Evolutionary conservation across 2,113 vertebrate species (phyloP).

Genomic region (Thamnophis sirtalis): DNA sequence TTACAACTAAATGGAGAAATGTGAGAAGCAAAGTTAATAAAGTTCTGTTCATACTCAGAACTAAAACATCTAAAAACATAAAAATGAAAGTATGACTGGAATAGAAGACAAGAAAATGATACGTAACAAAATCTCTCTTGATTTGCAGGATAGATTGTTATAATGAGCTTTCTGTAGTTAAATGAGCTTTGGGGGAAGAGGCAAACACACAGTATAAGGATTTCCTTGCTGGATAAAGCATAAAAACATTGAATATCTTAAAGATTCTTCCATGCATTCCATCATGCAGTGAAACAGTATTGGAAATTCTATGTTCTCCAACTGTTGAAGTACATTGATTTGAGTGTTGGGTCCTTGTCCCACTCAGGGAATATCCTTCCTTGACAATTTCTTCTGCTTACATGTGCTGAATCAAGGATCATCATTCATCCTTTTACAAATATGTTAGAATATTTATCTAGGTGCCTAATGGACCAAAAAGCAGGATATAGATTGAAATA

Average conservation of each 20-base stretch:
- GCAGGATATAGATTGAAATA: not conserved
- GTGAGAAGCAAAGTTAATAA: not conserved
- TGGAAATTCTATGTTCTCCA: not conserved
- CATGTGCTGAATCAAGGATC: not conserved
- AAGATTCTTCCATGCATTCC: not conserved
- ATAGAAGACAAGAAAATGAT: not conserved
- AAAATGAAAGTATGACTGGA: not conserved
- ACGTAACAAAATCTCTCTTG: not conserved
- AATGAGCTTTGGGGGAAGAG: too few relatives aligned
- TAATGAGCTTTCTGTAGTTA: not conserved
- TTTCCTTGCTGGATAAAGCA: not conserved
- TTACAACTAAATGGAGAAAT: not conserved
- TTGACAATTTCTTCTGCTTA: not conserved
- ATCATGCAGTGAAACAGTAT: not conserved
- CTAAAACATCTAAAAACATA: not conserved
- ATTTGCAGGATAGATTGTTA: not conserved
- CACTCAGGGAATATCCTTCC: not conserved
- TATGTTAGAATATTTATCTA: not conserved
- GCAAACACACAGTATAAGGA: not conserved
- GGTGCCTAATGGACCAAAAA: not conserved
- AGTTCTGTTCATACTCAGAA: not conserved
- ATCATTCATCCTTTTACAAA: not conserved
- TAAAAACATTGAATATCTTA: not conserved
- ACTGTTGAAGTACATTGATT: not conserved
- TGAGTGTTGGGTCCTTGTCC: not conserved